Evolutionary conservation across 1,140 invertebrate genomes (phyloP), one percentile per base, ranked within the genome.

Genomic region (Drosophila kanapiae): DNA sequence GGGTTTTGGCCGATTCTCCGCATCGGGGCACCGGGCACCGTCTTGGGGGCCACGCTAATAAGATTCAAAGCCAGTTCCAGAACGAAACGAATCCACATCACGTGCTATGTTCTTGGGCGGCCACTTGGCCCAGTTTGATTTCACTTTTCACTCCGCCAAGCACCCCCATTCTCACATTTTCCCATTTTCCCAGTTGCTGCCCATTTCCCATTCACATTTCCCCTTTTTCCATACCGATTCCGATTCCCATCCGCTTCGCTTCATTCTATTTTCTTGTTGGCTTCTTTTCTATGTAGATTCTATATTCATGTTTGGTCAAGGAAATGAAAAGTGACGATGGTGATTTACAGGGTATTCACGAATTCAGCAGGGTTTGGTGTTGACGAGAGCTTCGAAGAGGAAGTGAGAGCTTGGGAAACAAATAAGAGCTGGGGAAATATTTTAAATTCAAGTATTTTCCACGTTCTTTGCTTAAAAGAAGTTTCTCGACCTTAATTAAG

Each of bases 81-180:
- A 60, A 29, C 49, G 8, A 14, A 11, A 33, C 29, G 53, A 40
- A 16, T 23, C 33, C 51, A 31, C 84, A 80, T 87, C 80, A 86
- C 80, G 84, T 86, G 83, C 69, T 35, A 37, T 33, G 18, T 59
- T 61, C 42, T 78, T 68, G 33, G 70, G 54, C 45, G 42, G 65
- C 84, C 72, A 87, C 84, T 87, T 84, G 84, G 77, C 83, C 83
- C 82, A 85, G 72, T 87, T 88, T 80, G 78, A 74, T 78, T 85
- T 84, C 45, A 61, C 75, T 56, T 56, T 54, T 49, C 9, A 1
- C 16, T 18, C 33, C 31, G n/a, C 11, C 14, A 31, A 35, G 51
- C 18, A 35, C 7, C 31, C 16, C 23, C 53, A 56, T 38, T 49
- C 6, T 23, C 23, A 1, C 16, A 37, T 18, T 54, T 54, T 54